Evolutionary conservation across 2,888 invertebrate species (phyloP).

Genomic region (Nesidiocoris tenuis): DNA sequence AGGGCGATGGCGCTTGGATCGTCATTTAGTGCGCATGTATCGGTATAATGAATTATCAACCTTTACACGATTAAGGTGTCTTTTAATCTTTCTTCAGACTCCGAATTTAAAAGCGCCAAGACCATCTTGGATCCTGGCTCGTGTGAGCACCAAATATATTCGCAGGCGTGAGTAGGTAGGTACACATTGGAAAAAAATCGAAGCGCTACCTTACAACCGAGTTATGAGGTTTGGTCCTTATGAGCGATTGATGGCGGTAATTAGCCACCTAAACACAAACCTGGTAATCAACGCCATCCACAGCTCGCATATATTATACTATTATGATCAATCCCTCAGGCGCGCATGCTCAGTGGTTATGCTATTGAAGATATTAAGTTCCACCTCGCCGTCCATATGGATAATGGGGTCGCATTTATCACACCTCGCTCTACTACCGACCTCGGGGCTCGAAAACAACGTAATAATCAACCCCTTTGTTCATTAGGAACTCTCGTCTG

Average conservation of each 20-base stretch:
- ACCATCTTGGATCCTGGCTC: no score
- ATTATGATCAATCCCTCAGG: background rate
- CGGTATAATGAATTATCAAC: no score
- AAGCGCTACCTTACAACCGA: no score
- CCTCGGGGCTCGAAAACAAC: background rate
- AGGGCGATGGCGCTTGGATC: no score
- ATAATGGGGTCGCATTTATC: background rate
- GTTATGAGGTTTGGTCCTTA: background rate
- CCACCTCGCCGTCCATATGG: background rate
- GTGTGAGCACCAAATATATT: no score
- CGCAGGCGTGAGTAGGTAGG: no score
- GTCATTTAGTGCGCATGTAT: no score
- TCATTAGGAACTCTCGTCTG: no score
- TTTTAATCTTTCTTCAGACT: no score
- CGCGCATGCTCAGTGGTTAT: background rate
- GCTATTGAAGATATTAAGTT: background rate
- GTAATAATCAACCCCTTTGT: background rate
- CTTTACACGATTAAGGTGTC: no score
- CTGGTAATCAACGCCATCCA: constrained; percentile 36
- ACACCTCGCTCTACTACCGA: background rate
- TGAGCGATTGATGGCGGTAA: constrained; percentile 34
- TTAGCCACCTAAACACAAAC: constrained; percentile 42
- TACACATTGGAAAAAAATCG: no score
- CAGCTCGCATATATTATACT: background rate
- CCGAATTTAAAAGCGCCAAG: no score